Evolutionary conservation across 2,797 vertebrate species (phyloP).

Genomic region (Tangara arthus): DNA sequence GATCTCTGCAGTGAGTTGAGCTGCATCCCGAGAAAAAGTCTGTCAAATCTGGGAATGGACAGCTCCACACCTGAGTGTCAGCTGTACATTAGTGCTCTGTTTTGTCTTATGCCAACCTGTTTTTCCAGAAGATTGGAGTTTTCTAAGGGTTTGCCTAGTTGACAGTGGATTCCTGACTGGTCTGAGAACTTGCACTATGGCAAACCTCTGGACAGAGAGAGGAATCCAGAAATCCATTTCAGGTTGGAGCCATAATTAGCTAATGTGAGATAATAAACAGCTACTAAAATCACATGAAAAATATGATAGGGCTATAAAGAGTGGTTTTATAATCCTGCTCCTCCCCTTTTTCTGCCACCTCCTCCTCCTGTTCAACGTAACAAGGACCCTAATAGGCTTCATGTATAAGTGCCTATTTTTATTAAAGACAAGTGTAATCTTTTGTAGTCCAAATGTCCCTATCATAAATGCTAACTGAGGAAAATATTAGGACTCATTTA

Average conservation of each 20-base stretch:
- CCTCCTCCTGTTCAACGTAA: conserved; percentile 54
- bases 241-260: conserved; percentile 32
- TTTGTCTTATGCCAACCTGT: not conserved
- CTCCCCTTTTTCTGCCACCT: conserved; percentile 63
- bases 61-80: not conserved
- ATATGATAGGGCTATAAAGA: not conserved
- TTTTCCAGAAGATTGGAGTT: not conserved
- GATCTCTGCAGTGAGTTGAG: not conserved
- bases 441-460: conserved; percentile 84
- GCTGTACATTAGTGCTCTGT: accelerated
- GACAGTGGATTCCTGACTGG: too few species aligned
- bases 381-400: conserved; percentile 86
- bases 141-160: not conserved
- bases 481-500: conserved; percentile 89
- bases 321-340: conserved; percentile 52
- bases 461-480: conserved; percentile 88
- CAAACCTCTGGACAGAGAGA: not conserved
- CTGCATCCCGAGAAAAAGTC: not conserved
- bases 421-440: conserved; percentile 87
- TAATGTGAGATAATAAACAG: conserved; percentile 36
- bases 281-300: conserved; percentile 33
- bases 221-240: not conserved
- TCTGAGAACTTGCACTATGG: not conserved
- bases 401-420: conserved; percentile 87
- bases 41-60: not conserved